Evolutionary conservation across 23 tunicate species (phyloP), one percentile per base, ranked within the genome.

Genomic region (Oikopleura dioica): DNA sequence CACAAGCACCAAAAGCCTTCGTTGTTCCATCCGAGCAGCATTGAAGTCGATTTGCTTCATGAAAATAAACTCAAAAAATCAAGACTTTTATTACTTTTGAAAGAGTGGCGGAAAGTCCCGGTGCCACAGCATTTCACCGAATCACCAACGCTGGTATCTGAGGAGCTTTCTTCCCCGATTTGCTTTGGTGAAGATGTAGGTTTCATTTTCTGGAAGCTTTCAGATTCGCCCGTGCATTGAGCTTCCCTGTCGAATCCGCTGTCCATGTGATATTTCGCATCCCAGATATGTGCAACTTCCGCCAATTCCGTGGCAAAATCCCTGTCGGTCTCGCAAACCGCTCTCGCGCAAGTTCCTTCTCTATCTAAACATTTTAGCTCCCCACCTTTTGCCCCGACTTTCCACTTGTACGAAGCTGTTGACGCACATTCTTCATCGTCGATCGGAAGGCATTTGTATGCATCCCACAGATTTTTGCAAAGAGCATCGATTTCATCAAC

Each of bases 21-120:
- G 72, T 63, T 2, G 72, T 63, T 63, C 72, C 72, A 28, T 63
- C 72, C 33, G 16, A 2, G 33, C 72, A 63, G 26, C 72, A 63
- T 63, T 63, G 33, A 2, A 63, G 33, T 2, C 72, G 72, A 16
- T 24, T 28, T 12, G 72, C 30, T n/a, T n/a, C n/a, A n/a, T n/a
- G n/a, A n/a, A n/a, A n/a, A n/a, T n/a, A n/a, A n/a, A n/a, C n/a
- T n/a, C n/a, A n/a, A n/a, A n/a, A n/a, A n/a, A n/a, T n/a, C n/a
- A n/a, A n/a, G n/a, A n/a, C n/a, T n/a, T n/a, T n/a, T n/a, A n/a
- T n/a, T n/a, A n/a, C n/a, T n/a, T n/a, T n/a, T n/a, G n/a, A n/a
- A n/a, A n/a, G n/a, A n/a, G n/a, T n/a, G n/a, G n/a, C n/a, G n/a
- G n/a, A n/a, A n/a, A n/a, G n/a, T n/a, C n/a, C n/a, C n/a, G n/a